phyloP scores from a whole-genome alignment of 2,797 vertebrate genomes.

The Eleutherodactylus coqui region DNA sequence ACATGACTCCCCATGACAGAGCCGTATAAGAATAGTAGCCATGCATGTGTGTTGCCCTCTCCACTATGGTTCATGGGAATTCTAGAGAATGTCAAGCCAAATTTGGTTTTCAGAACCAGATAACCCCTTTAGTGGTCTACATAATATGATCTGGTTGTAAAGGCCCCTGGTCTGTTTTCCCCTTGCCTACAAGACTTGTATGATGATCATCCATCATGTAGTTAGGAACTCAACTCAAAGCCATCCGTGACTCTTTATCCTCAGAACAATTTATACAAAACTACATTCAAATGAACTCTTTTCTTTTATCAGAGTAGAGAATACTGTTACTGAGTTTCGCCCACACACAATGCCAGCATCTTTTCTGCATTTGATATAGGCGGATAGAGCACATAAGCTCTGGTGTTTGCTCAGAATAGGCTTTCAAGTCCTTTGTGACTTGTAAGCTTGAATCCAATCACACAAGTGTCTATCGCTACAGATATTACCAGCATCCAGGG shows the following conservation, averaged over 20 bases:
- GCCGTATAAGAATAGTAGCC: no score
- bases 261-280: constrained; percentile 6
- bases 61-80: no score
- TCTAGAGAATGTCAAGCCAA: no score
- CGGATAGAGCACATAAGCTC: neutral
- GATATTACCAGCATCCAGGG: constrained; percentile 25
- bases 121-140: neutral
- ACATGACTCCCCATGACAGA: no score
- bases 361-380: neutral
- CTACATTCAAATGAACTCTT: neutral
- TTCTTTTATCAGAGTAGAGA: constrained; percentile 14
- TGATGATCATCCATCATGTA: neutral
- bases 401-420: neutral
- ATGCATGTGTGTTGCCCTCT: no score
- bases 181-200: neutral
- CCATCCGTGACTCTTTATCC: neutral
- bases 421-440: constrained; percentile 22
- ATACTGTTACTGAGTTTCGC: constrained; percentile 7
- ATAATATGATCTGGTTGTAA: neutral
- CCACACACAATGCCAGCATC: neutral
- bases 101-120: neutral
- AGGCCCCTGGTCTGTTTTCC: neutral
- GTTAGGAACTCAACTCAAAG: neutral
- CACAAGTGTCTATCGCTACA: neutral
- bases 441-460: constrained; percentile 15